phyloP scores from a whole-genome alignment of 2,797 vertebrate genomes.

The Scyliorhinus canicula region DNA sequence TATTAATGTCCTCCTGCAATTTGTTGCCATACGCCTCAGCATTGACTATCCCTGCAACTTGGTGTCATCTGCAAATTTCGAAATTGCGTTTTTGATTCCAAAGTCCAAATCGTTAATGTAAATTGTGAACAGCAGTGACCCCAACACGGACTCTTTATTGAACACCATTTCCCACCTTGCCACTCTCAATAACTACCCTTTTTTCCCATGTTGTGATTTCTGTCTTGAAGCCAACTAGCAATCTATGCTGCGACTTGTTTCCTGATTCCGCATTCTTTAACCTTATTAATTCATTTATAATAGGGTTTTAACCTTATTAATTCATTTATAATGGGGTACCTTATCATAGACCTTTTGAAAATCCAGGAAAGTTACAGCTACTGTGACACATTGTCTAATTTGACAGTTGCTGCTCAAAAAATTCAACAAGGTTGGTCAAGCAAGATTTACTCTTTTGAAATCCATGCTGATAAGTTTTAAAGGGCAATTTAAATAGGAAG shows the following conservation, averaged over 20 bases:
- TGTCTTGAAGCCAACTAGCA: neutral
- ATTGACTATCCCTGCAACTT: neutral
- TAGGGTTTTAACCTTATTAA: neutral
- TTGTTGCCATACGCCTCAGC: neutral
- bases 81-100: neutral
- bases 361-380: neutral
- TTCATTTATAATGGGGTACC: neutral
- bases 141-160: neutral
- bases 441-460: too few species aligned
- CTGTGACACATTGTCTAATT: neutral
- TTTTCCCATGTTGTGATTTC: neutral
- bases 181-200: neutral
- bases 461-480: neutral
- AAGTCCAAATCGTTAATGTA: neutral
- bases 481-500: neutral
- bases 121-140: neutral
- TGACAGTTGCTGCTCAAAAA: too few species aligned
- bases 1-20: neutral
- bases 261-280: neutral
- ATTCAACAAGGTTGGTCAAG: too few species aligned
- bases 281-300: neutral
- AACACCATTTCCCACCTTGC: neutral
- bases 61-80: neutral
- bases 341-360: neutral
- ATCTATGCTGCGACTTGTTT: neutral